Evolutionary conservation across 2,888 invertebrate species (phyloP), one percentile per base, ranked within the genome.

Genomic region (Leucozona laternaria): DNA sequence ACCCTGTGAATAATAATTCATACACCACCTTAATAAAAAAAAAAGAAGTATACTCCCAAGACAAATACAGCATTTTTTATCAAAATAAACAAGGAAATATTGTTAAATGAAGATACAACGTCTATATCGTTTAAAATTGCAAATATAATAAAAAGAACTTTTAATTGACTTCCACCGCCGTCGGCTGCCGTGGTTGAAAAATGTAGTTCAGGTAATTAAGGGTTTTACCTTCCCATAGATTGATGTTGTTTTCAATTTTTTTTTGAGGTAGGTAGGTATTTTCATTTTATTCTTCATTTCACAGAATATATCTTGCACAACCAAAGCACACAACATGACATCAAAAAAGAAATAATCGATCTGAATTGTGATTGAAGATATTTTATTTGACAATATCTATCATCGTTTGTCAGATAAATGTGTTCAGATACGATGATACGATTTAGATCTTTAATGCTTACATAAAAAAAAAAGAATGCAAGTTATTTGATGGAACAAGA

Each of bases 321-420:
- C 1, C n/a, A 22, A 22, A 20, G 4, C 11, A 66, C 8, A 68
- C 4, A 48, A 37, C 4, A 37, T 15, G 53, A 37, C 5, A 66
- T 5, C n/a, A n/a, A n/a, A n/a, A 50, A 15, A 10, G 20, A 37
- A 48, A 50, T 37, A 53, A 53, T 53, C 68, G 53, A 68, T 15
- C 37, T 37, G 68, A 37, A 37, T 68, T 53, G 50, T 68, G 58
- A 76, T 37, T 34, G 48, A 34, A 66, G 22, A 64, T 64, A 43
- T 43, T 81, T 81, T 72, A 77, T 81, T 71, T n/a, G 81, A 81
- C 81, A 77, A 50, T 71, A 71, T 71, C 66, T 31, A 77, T 77
- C 64, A 57, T 64, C 57, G 64, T 64, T 76, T 55, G 66, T 57
- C 34, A 34, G 22, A 58, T 45, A 64, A 71, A 28, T 28, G 22